phyloP scores from a whole-genome alignment of 2,888 invertebrate genomes.

The Drosophila limbata region DNA sequence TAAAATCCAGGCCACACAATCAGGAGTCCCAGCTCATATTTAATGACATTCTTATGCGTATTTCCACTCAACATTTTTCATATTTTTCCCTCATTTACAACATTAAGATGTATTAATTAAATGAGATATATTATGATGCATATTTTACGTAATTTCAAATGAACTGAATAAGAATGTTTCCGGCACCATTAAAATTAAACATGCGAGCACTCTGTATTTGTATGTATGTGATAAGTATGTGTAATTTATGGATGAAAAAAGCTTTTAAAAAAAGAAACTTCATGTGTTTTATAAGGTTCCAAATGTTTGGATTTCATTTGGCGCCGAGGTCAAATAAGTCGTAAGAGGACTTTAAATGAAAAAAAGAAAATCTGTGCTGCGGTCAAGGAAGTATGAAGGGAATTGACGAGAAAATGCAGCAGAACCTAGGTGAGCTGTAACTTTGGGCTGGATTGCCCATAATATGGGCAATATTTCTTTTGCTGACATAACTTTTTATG shows the following conservation, averaged over 20 bases:
- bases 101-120: slow-evolving; percentile 35
- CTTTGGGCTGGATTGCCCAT: slow-evolving; percentile 45
- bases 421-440: slow-evolving; percentile 47
- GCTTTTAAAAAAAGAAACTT: slow-evolving; percentile 28
- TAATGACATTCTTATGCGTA: slow-evolving; percentile 6
- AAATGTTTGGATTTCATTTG: slow-evolving; percentile 51
- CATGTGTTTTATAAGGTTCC: slow-evolving; percentile 36
- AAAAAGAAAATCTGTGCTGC: slow-evolving; percentile 47
- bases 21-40: background rate
- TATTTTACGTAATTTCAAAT: slow-evolving; percentile 57
- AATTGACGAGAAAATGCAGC: slow-evolving; percentile 19
- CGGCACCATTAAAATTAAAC: slow-evolving; percentile 56
- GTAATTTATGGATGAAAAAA: slow-evolving; percentile 59
- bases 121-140: slow-evolving; percentile 26
- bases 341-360: slow-evolving; percentile 60
- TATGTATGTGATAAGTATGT: slow-evolving; percentile 31
- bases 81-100: background rate
- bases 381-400: background rate
- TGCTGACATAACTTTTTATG: slow-evolving; percentile 77
- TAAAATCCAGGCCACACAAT: background rate
- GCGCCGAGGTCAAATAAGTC: slow-evolving; percentile 45
- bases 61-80: background rate
- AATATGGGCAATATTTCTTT: slow-evolving; percentile 75
- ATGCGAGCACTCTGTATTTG: slow-evolving; percentile 1
- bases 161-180: slow-evolving; percentile 44